Evolutionary conservation across 2,888 invertebrate species (phyloP).

Genomic region (Chrysolina americana): DNA sequence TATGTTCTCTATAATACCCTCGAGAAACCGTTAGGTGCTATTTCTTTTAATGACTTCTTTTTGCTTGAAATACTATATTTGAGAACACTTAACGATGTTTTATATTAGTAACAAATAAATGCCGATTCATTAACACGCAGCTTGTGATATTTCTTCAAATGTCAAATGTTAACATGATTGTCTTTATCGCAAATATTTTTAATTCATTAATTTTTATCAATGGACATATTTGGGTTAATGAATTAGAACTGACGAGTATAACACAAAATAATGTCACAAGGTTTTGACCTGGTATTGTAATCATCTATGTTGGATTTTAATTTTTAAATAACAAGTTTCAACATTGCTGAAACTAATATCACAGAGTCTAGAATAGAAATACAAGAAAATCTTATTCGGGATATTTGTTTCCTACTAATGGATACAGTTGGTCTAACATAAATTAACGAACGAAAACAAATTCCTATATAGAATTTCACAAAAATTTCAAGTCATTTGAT

Average conservation of each 20-base stretch:
- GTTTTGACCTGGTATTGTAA: constrained; percentile 14
- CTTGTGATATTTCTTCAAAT: not conserved
- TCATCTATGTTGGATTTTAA: not conserved
- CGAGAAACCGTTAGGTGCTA: too few relatives aligned
- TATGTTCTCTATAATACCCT: too few relatives aligned
- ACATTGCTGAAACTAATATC: not conserved
- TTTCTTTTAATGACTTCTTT: too few relatives aligned
- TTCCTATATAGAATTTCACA: too few relatives aligned
- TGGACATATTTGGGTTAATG: constrained; percentile 10
- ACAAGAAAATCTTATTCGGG: too few relatives aligned
- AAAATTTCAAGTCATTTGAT: too few relatives aligned
- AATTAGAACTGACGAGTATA: not conserved
- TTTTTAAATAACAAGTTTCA: not conserved
- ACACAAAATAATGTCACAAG: constrained; percentile 23
- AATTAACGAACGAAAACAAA: too few relatives aligned
- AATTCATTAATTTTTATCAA: constrained; percentile 15
- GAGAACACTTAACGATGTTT: too few relatives aligned
- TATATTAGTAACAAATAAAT: not conserved
- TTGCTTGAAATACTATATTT: too few relatives aligned
- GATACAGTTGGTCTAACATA: too few relatives aligned
- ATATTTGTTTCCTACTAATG: too few relatives aligned
- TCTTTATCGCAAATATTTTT: constrained; percentile 36
- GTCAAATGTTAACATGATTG: constrained; percentile 33
- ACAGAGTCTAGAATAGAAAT: too few relatives aligned
- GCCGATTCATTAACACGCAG: not conserved